Evolutionary conservation across 1,140 invertebrate genomes (phyloP), one percentile per base, ranked within the genome.

Genomic region (Rhynchophorus ferrugineus): DNA sequence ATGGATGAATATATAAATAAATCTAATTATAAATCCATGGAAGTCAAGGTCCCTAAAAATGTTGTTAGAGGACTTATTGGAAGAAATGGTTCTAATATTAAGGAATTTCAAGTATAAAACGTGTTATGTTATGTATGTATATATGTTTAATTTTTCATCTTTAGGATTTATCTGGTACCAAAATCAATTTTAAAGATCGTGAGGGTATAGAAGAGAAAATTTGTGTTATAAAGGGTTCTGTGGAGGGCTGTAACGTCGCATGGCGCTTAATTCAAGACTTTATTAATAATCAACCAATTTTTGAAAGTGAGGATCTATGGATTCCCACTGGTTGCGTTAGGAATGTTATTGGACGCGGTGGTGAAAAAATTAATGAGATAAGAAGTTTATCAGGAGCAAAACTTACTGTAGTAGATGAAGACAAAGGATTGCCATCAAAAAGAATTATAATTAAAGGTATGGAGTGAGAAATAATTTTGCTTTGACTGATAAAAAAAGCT

Each of bases 221-320:
- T 14, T 87, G 87, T 53, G 66, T 81, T 2, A 84, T 91, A 35
- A 70, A 71, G 35, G 88, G 88, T 1, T 67, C 68, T 1, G 64
- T 69, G 0, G 78, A 85, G 37, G 70, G 73, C 16, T 78, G 84
- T 0, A 77, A 78, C 44, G 63, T 81, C 3, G 89, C 88, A 0
- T 80, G 89, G 57, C 71, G 74, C 1, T 63, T 89, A 48, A 78
- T 93, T n/a, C 71, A 81, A 9, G 77, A 82, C 39, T 80, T 87
- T 51, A 78, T 91, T 1, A 72, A 73, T 3, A 80, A 82, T 47
- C 80, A 85, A 39, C 81, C 83, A 3, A 58, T 78, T 0, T 75
- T 85, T 13, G 75, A 83, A 36, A 75, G 75, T 8, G 75, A 77
- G 49, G 78, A 79, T 50, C 78, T 87, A 22, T 71, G 69, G 22